Conservation (phyloP, 2,888 invertebrate species). For the Ophion ellenae region DNA sequence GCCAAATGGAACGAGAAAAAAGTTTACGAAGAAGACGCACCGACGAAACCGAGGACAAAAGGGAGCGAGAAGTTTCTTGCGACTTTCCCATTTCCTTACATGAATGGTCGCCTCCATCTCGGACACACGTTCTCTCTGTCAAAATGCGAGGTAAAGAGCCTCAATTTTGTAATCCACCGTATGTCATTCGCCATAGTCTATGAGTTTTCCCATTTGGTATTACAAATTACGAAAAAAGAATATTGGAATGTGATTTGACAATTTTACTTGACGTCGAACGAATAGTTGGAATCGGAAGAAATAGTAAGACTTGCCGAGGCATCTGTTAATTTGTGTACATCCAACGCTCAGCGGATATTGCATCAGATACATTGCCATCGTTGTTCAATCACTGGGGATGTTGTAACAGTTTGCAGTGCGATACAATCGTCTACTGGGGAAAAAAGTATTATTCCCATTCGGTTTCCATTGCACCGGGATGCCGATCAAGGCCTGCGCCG, state of each 20-base stretch:
- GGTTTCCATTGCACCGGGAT: constrained; percentile 99
- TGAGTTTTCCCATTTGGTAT: not conserved
- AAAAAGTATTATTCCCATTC: constrained; percentile 96
- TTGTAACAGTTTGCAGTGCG: constrained; percentile 92
- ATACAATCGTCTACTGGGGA: constrained; percentile 96
- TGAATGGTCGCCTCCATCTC: constrained; percentile 99
- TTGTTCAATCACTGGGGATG: not conserved
- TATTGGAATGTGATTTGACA: not conserved
- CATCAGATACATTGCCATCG: constrained; percentile 2
- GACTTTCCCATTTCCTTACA: constrained; percentile 99
- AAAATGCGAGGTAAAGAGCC: constrained; percentile 93
- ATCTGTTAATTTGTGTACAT: not conserved
- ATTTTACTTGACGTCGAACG: not conserved
- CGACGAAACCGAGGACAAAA: constrained; percentile 85
- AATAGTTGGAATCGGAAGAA: not conserved
- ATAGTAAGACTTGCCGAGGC: too few relatives aligned
- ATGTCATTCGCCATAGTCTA: not conserved
- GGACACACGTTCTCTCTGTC: constrained; percentile 99
- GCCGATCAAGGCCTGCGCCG: constrained; percentile 99
- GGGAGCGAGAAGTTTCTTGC: constrained; percentile 93
- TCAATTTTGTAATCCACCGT: not conserved
- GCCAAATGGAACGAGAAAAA: constrained; percentile 93
- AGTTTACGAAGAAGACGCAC: constrained; percentile 93
- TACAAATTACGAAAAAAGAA: not conserved
- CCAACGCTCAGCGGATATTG: not conserved